Evolutionary conservation across 2,797 vertebrate species (phyloP), one percentile per base, ranked within the genome.

Genomic region (Atherinosoma microstoma): DNA sequence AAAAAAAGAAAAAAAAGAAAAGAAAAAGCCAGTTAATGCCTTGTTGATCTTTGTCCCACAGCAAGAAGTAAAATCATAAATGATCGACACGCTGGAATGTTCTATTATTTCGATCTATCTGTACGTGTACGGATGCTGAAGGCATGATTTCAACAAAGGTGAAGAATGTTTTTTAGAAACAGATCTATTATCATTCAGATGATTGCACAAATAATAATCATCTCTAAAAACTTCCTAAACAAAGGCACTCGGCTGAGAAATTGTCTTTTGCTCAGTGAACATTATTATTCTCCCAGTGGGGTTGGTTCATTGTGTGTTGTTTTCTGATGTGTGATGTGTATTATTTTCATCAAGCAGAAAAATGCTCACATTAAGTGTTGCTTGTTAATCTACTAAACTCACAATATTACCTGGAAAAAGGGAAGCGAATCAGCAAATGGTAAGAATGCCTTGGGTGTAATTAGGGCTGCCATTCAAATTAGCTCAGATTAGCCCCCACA

Each of bases 231-330:
- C 51, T 40, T 89, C 49, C 82, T 69, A 90, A 92, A 92, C 84
- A 86, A 92, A 91, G 35, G 83, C 90, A 91, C 78, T 84, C 71
- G 36, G 75, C 83, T 92, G 91, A 92, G 84, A 91, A 91, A 92
- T 91, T 89, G 76, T 85, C 79, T 89, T 91, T 92, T 80, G 76
- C 82, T 85, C 81, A 76, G 75, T 70, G 84, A 86, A 75, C n/a
- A 60, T 87, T 82, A 87, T 90, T 85, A 89, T 80, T 76, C 38
- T 85, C 85, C 70, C 81, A 85, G 85, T 82, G 68, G 79, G 82
- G 70, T 65, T 61, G 68, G 76, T 68, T 90, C 83, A 89, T 84
- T 89, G 67, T 24, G 7, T 72, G 70, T 79, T 42, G 42, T 60
- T 73, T 74, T 63, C 35, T 16, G 38, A 49, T 40, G 36, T 40